phyloP scores from a whole-genome alignment of 2,797 vertebrate genomes.

The Phalloptychus januarius region DNA sequence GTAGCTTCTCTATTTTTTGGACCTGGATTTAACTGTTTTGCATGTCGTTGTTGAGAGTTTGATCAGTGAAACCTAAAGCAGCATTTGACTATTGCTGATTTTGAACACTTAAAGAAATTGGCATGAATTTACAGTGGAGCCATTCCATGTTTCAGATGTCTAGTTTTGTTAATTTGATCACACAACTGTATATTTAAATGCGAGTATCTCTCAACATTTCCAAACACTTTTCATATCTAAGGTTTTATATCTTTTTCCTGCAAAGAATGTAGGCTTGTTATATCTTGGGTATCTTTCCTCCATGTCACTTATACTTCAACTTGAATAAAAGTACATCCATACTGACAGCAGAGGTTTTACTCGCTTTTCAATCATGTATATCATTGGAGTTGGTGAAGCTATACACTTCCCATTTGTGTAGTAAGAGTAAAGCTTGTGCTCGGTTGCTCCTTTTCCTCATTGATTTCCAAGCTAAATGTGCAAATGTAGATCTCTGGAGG shows the following conservation, averaged over 20 bases:
- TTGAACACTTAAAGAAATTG: background rate
- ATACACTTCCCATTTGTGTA: slow-evolving; percentile 12
- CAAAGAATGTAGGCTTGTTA: background rate
- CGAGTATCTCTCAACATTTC: background rate
- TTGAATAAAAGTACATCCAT: slow-evolving; percentile 44
- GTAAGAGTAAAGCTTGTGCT: slow-evolving; percentile 38
- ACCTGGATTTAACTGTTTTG: background rate
- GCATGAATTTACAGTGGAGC: background rate
- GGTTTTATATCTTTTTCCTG: background rate
- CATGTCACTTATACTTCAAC: background rate
- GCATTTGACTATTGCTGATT: background rate
- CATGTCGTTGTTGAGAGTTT: background rate
- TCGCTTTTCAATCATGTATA: slow-evolving; percentile 37
- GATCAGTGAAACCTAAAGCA: background rate
- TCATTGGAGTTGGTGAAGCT: slow-evolving; percentile 6
- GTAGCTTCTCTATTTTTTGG: background rate
- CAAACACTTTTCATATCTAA: background rate
- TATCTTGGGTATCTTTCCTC: slow-evolving; percentile 13
- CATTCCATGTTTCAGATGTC: slow-evolving; percentile 24
- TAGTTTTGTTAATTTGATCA: slow-evolving; percentile 15
- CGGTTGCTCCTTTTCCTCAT: slow-evolving; percentile 42
- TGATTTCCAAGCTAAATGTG: slow-evolving; percentile 59
- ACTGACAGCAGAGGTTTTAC: slow-evolving; percentile 42
- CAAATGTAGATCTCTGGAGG: slow-evolving; percentile 50
- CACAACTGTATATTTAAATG: background rate